phyloP scores from a whole-genome alignment of 2,888 invertebrate genomes.

The Lapara coniferarum region DNA sequence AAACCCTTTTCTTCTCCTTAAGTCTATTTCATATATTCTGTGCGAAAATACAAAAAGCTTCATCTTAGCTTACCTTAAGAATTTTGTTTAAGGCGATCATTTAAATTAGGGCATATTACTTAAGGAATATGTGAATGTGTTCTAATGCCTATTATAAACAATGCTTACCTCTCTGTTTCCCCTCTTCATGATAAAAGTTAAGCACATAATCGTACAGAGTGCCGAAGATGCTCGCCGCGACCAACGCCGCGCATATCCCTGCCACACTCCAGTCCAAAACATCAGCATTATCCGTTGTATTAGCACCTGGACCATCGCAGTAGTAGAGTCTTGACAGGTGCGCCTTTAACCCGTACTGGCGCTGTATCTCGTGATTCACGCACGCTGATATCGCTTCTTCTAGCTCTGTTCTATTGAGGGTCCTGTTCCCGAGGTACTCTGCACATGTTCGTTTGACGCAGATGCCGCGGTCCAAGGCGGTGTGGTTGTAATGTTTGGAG shows the following conservation, averaged over 20 bases:
- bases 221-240: conserved; percentile 33
- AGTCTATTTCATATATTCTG: no score
- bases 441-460: conserved; percentile 43
- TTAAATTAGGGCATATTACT: no score
- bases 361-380: conserved; percentile 41
- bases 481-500: conserved; percentile 47
- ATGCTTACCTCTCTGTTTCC: conserved; percentile 34
- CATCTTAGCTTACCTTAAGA: no score
- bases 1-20: no score
- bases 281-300: conserved; percentile 29
- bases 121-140: background rate
- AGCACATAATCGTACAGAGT: conserved; percentile 35
- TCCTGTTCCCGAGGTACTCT: conserved; percentile 33
- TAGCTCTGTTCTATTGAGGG: conserved; percentile 32
- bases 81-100: no score
- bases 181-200: conserved; percentile 37
- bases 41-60: no score
- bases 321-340: conserved; percentile 36
- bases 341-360: conserved; percentile 40
- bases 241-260: conserved; percentile 30
- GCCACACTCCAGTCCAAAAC: conserved; percentile 36
- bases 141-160: background rate
- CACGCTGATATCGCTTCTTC: conserved; percentile 42
- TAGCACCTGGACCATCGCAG: conserved; percentile 33
- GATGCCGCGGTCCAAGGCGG: conserved; percentile 44